Conservation (phyloP, 2,888 invertebrate genomes). For the Tolmerus cingulatus region DNA sequence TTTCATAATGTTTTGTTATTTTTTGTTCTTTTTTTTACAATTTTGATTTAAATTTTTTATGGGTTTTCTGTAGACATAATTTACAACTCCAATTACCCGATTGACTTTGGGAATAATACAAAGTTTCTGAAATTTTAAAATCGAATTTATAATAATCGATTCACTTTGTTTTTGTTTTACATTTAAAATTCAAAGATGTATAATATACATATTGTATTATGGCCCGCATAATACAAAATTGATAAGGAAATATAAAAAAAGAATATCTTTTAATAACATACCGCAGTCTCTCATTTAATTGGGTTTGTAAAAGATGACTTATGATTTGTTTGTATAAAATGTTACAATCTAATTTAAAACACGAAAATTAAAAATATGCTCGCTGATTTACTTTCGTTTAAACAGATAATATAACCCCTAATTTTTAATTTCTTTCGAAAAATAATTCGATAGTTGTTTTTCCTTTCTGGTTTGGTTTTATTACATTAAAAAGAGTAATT, state of each 20-base stretch:
- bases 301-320: neutral
- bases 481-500: slow-evolving; percentile 1
- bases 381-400: neutral
- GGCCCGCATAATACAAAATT: neutral
- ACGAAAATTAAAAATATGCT: neutral
- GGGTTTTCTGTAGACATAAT: neutral
- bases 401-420: neutral
- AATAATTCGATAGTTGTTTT: neutral
- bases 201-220: neutral
- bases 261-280: neutral
- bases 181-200: neutral
- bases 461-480: neutral
- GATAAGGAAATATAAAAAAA: neutral
- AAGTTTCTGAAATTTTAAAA: neutral
- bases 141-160: neutral
- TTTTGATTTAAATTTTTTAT: neutral
- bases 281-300: neutral
- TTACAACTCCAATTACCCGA: neutral
- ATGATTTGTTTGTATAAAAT: neutral
- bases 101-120: neutral
- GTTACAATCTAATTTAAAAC: neutral
- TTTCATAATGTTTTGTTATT: neutral
- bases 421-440: neutral
- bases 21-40: neutral
- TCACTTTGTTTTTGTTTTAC: neutral